A percentile compares a stretch with the other conserved stretches of the same genome.
These are phyloP conservation scores for Apteryx owenii DNA, from an alignment of 2,113 vertebrate species.

Conservation along the genomic window DNA sequence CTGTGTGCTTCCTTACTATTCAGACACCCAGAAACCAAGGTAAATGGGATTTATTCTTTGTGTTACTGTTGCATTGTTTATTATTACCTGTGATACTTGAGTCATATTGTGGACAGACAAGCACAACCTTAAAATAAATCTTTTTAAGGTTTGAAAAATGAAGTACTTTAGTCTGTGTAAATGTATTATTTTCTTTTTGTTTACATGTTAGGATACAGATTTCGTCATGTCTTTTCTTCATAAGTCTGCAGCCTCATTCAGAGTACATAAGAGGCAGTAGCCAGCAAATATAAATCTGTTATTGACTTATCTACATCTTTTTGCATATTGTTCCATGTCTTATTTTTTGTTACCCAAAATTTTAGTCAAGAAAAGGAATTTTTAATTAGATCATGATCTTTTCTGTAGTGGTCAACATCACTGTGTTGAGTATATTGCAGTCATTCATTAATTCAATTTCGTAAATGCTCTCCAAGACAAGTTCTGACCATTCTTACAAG, in stretches of 20 bases:
- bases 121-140: neutral
- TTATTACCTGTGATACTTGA: neutral
- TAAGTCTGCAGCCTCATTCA: neutral
- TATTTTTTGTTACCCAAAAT: neutral
- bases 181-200: neutral
- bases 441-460: neutral
- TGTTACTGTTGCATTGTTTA: neutral
- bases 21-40: slow-evolving; percentile 77
- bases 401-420: neutral
- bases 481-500: neutral
- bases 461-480: neutral
- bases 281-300: neutral
- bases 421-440: neutral
- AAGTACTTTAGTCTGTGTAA: rapidly evolving
- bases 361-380: neutral
- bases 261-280: neutral
- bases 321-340: neutral
- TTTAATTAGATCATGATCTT: neutral
- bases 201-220: neutral
- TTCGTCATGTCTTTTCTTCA: neutral
- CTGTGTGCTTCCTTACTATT: slow-evolving; percentile 78
- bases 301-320: neutral
- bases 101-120: neutral
- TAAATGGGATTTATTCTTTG: slow-evolving; percentile 23
- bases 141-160: neutral